These are phyloP conservation scores for Verasper variegatus DNA, from an alignment of 2,113 vertebrate genomes.

Conservation along the genomic window DNA sequence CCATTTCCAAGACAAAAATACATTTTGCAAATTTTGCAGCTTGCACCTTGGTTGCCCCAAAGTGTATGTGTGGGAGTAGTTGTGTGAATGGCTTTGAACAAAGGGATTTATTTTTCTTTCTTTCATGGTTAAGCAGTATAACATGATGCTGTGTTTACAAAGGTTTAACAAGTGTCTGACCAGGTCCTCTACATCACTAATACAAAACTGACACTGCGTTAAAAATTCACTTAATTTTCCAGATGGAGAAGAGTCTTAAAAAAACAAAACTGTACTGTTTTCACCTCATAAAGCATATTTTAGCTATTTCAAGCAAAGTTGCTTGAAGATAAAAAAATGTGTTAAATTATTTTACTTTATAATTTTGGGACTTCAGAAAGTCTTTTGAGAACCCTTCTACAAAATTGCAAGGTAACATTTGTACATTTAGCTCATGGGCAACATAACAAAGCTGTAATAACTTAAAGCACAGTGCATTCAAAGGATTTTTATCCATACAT, in stretches of 20 bases:
- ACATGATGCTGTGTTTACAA: background rate
- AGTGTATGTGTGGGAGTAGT: conserved; percentile 41
- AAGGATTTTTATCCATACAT: background rate
- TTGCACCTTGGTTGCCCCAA: conserved; percentile 75
- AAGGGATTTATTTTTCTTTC: background rate
- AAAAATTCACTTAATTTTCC: background rate
- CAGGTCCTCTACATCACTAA: background rate
- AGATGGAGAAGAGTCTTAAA: background rate
- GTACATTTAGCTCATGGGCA: background rate
- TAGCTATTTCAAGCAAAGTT: too few relatives aligned
- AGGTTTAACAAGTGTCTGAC: background rate
- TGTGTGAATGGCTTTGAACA: conserved; percentile 2
- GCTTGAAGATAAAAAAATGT: background rate
- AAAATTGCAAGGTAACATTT: background rate
- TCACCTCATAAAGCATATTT: background rate
- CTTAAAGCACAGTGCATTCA: background rate
- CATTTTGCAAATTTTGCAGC: conserved; percentile 14
- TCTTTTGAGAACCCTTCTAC: background rate
- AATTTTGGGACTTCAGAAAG: background rate
- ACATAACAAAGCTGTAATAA: background rate
- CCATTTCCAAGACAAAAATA: conserved; percentile 13
- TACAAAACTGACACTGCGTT: background rate
- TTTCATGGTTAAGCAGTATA: background rate
- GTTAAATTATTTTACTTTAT: background rate
- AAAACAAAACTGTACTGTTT: background rate